These are phyloP conservation scores for Crotalus tigris DNA, from an alignment of 2,113 vertebrate species.

Conservation along the genomic window DNA sequence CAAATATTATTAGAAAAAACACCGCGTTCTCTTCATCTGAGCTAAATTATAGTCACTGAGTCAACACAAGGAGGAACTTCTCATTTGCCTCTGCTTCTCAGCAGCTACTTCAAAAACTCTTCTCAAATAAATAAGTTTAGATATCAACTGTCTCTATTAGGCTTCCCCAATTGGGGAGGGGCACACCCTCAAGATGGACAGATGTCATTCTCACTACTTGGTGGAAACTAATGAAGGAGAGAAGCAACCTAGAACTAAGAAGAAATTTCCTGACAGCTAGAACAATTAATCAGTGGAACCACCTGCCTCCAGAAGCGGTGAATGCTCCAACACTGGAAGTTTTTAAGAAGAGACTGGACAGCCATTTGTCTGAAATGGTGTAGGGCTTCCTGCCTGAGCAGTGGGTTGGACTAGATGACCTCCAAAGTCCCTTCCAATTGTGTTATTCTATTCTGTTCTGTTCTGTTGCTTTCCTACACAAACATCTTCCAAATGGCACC, in stretches of 20 bases:
- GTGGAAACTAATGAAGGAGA: no score
- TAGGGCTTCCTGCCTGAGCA: no score
- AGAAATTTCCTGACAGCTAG: no score
- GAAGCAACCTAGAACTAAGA: no score
- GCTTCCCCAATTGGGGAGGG: background rate
- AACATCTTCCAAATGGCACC: background rate
- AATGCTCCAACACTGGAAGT: no score
- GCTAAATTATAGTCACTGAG: background rate
- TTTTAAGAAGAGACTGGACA: no score
- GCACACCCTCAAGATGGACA: background rate
- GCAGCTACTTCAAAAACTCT: background rate
- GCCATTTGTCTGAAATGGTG: no score
- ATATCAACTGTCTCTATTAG: background rate
- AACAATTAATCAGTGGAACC: no score
- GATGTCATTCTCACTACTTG: background rate
- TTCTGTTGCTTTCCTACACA: background rate
- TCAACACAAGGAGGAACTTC: background rate
- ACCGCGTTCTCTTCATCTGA: background rate
- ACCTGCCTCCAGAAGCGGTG: no score
- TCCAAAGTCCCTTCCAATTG: no score
- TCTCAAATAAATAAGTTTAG: background rate
- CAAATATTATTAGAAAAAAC: background rate
- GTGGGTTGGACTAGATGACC: no score
- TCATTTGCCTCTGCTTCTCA: background rate
- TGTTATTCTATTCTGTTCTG: no score